A percentile compares a stretch with the other conserved stretches of the same genome.
Evolutionary conservation across 2,113 vertebrate species (phyloP).

Genomic region (Ceuthmochares aereus): DNA sequence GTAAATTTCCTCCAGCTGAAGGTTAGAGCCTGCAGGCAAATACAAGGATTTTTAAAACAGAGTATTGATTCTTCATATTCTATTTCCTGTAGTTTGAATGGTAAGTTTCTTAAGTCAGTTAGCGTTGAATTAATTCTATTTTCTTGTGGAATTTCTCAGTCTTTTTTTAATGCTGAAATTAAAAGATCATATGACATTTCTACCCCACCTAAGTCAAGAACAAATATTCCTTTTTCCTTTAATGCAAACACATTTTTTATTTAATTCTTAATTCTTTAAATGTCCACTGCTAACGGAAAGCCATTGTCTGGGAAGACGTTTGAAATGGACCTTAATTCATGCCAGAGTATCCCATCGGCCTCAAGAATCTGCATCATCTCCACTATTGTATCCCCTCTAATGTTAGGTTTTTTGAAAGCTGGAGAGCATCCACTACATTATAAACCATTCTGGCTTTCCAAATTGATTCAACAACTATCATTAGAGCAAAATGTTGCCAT

Average conservation of each 20-base stretch:
- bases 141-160: not conserved
- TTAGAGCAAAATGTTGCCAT: conserved; percentile 26
- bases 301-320: conserved; percentile 17
- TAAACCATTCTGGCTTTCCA: conserved; percentile 2
- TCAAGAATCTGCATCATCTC: conserved; percentile 14
- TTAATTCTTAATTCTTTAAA: conserved; percentile 24
- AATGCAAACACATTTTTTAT: not conserved
- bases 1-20: conserved; percentile 66
- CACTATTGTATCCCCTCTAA: conserved; percentile 11
- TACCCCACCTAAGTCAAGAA: conserved; percentile 17
- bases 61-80: conserved; percentile 17
- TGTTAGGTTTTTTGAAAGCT: not conserved
- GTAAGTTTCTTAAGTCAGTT: not conserved
- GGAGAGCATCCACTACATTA: conserved; percentile 31
- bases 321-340: conserved; percentile 53
- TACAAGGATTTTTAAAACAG: conserved; percentile 3
- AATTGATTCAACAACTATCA: conserved; percentile 39
- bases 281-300: not conserved
- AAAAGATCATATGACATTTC: not conserved
- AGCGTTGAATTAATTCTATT: not conserved
- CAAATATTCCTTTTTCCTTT: not conserved
- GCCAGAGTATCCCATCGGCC: conserved; percentile 33
- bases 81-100: conserved; percentile 22
- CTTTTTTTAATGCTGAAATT: not conserved
- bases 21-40: conserved; percentile 15